Conservation (phyloP, 2,888 invertebrate species). For the Clusia tigrina region DNA sequence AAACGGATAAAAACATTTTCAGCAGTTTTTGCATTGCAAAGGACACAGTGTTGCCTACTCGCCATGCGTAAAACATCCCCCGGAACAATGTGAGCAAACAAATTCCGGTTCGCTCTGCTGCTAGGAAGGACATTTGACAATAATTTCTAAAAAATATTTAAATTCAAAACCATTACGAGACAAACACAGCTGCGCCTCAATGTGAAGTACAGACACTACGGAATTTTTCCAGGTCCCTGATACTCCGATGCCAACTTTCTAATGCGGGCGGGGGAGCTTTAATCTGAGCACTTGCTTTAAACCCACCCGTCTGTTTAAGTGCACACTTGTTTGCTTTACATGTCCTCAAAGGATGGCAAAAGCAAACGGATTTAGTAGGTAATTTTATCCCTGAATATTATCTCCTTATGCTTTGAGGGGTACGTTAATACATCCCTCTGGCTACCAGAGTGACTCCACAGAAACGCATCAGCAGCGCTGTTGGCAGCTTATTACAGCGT, state of each 20-base stretch:
- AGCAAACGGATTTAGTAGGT: not conserved
- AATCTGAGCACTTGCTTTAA: too few relatives aligned
- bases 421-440: not conserved
- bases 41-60: slow-evolving; percentile 12
- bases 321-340: not conserved
- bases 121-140: slow-evolving; percentile 2
- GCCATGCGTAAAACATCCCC: slow-evolving; percentile 2
- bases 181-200: not conserved
- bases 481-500: too few relatives aligned
- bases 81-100: too few relatives aligned
- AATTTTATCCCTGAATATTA: not conserved
- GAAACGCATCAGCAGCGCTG: not conserved
- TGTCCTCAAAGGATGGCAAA: not conserved
- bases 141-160: slow-evolving; percentile 13
- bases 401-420: not conserved
- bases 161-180: slow-evolving; percentile 22
- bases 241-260: too few relatives aligned
- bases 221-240: not conserved
- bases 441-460: not conserved
- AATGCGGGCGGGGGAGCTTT: too few relatives aligned
- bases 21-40: not conserved
- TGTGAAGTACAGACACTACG: not conserved
- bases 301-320: too few relatives aligned
- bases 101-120: too few relatives aligned
- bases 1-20: slow-evolving; percentile 15